Base-by-base conservation (phyloP, 2,888 invertebrate genomes). In the Hypolimnas misippus region DNA sequence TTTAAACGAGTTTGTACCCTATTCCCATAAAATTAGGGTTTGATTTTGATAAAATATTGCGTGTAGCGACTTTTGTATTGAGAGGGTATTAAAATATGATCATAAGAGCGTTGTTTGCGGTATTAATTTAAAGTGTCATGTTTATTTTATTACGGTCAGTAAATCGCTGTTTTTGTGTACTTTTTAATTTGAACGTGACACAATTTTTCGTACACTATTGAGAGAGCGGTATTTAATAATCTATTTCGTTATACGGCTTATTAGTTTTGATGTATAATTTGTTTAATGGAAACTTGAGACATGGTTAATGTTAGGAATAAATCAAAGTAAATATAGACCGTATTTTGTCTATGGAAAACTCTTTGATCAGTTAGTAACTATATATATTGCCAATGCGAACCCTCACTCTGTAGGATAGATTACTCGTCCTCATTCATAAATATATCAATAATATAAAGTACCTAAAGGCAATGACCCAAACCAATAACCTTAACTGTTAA, bases 51-150 rank as follows among this genome's bases (percentile, higher is more conserved):
- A 19, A 44, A 50, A 40, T 25, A 33, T 44, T 16, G 42, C 6
- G 33, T 1, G 33, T 53, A 38, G 21, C 25, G 35, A 40, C 54
- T 53, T 49, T 53, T 54, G 53, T 52, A 25, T n/a, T 17, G 16
- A 17, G 49, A 52, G 38, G 52, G 19, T 40, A 66, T 63, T 63
- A 63, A 63, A 59, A 63, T 57, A 66, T 49, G 56, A 63, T 63
- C 57, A 50, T 60, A 54, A 29, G 57, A 52, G 50, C 40, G 46
- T 59, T 53, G 42, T 60, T 52, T 63, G 59, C 49, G 42, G 59
- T 59, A 55, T 62, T 58, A 62, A 58, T 62, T 58, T 51, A 40
- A 57, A 52, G 58, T 51, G 51, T 51, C 51, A 31, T 52, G 29
- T 25, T 49, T 49, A 49, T 42, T 52, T 42, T 58, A 58, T 21